A percentile compares a stretch with the other conserved stretches of the same genome.
Conservation (phyloP, 2,888 invertebrate genomes). For the Amblyjoppa proteus region DNA sequence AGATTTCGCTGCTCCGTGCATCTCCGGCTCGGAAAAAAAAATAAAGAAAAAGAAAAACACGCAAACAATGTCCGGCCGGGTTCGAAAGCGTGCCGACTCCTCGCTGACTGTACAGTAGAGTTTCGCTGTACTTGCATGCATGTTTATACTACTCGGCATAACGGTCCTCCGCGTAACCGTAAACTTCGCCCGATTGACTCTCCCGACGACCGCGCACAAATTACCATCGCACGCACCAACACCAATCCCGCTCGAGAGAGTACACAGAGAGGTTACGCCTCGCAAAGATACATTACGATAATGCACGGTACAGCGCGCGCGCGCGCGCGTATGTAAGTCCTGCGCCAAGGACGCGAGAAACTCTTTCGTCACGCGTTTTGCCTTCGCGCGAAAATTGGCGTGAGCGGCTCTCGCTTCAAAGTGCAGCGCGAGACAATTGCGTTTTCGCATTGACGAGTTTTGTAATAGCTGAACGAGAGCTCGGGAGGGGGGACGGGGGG, state of each 20-base stretch:
- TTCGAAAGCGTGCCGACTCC: slow-evolving; percentile 6
- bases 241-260: background rate
- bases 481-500: background rate
- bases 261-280: background rate
- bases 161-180: slow-evolving; percentile 67
- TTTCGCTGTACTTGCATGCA: slow-evolving; percentile 9
- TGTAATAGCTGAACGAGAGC: slow-evolving; percentile 49
- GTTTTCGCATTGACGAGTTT: slow-evolving; percentile 63
- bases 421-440: slow-evolving; percentile 56
- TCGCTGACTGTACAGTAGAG: slow-evolving; percentile 3
- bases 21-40: background rate
- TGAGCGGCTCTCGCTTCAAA: slow-evolving; percentile 53
- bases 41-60: background rate
- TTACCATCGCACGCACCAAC: slow-evolving; percentile 45
- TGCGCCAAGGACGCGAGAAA: slow-evolving; percentile 59
- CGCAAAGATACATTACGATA: slow-evolving; percentile 11
- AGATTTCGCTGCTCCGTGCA: slow-evolving; percentile 1
- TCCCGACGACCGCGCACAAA: slow-evolving; percentile 45
- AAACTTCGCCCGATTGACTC: slow-evolving; percentile 54
- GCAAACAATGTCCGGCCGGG: background rate
- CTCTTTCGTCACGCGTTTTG: slow-evolving; percentile 65
- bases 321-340: slow-evolving; percentile 19
- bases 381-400: slow-evolving; percentile 62
- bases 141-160: slow-evolving; percentile 51
- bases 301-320: slow-evolving; percentile 1